Percentiles rank a stretch among this genome's conserved stretches.
phyloP scores from a whole-genome alignment of 2,113 vertebrate species.

The Triplophysa dalaica region DNA sequence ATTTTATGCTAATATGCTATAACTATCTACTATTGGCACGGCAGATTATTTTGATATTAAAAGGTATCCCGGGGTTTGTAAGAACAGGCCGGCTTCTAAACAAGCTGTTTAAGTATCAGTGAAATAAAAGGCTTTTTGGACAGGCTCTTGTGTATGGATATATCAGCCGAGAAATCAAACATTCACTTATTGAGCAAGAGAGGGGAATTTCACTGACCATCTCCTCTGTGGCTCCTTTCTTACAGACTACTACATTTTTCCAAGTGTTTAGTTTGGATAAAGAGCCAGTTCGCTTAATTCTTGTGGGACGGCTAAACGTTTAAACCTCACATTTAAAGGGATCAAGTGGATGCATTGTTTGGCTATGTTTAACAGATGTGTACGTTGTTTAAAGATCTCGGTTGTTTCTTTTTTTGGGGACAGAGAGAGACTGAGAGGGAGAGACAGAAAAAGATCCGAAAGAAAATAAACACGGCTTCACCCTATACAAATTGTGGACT shows the following conservation, averaged over 20 bases:
- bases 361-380: conserved; percentile 79
- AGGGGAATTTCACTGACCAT: conserved; percentile 58
- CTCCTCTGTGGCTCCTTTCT: conserved; percentile 56
- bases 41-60: conserved; percentile 12
- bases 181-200: conserved; percentile 65
- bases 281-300: conserved; percentile 70
- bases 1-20: too few relatives aligned
- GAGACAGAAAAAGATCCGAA: conserved; percentile 62
- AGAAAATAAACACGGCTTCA: conserved; percentile 77
- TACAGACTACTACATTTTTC: conserved; percentile 71
- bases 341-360: conserved; percentile 77
- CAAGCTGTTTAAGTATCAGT: conserved; percentile 18
- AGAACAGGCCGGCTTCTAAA: conserved; percentile 24
- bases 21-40: conserved; percentile 14
- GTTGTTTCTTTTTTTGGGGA: conserved; percentile 53
- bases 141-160: conserved; percentile 50
- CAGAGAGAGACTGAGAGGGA: background rate
- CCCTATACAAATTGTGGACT: conserved; percentile 73
- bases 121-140: conserved; percentile 65
- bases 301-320: conserved; percentile 73
- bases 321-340: conserved; percentile 74
- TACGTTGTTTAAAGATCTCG: conserved; percentile 70
- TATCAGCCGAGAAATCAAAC: conserved; percentile 64
- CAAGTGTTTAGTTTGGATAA: conserved; percentile 71
- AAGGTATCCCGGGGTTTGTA: conserved; percentile 8